Percentiles rank a stretch among this genome's conserved stretches.
phyloP scores from a whole-genome alignment of 2,113 vertebrate genomes.

The Eudorcas thomsonii region DNA sequence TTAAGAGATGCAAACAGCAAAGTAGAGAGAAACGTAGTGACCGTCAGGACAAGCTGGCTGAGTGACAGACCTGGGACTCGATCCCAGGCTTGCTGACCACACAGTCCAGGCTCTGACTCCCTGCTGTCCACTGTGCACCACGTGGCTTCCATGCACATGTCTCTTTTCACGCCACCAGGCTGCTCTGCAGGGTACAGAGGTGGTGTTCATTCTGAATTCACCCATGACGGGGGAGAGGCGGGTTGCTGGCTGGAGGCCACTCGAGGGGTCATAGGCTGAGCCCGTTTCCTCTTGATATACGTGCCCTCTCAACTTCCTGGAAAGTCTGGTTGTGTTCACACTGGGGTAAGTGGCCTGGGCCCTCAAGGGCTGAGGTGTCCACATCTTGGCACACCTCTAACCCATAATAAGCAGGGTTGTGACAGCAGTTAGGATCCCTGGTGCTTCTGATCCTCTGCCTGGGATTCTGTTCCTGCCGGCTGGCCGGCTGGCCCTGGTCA shows the following conservation, averaged over 20 bases:
- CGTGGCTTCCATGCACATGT: accelerated
- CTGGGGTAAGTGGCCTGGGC: neutral
- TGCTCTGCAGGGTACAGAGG: neutral
- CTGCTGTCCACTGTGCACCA: accelerated
- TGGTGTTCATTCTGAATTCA: neutral
- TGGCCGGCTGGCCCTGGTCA: neutral
- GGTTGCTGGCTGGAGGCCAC: neutral
- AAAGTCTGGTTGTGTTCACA: neutral
- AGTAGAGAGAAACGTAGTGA: neutral
- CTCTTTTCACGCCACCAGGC: neutral
- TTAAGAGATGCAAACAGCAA: neutral
- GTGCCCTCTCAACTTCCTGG: neutral
- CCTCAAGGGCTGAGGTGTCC: neutral
- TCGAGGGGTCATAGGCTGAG: neutral
- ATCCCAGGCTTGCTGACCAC: neutral
- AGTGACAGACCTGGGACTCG: neutral
- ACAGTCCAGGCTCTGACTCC: neutral
- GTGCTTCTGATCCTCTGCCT: neutral
- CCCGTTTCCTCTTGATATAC: neutral
- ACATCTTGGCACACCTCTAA: neutral
- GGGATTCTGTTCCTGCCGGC: neutral
- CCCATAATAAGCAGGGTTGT: neutral
- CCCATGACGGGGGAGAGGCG: accelerated
- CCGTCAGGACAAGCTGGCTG: neutral
- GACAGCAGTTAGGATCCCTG: neutral